Evolutionary conservation across 2,797 vertebrate species (phyloP).

Genomic region (Denticeps clupeoides): DNA sequence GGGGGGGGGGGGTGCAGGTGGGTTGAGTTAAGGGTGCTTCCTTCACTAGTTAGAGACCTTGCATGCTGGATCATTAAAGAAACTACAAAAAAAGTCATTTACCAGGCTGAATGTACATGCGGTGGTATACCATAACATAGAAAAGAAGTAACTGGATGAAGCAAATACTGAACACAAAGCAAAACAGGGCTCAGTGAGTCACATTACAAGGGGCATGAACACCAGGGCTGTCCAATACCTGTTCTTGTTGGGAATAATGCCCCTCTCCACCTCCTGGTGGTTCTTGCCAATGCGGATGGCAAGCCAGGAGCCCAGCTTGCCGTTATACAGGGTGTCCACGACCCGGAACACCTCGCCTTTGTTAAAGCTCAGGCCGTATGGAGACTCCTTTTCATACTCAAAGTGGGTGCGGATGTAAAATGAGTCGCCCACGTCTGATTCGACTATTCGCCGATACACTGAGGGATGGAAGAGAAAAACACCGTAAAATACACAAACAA

Average conservation of each 20-base stretch:
- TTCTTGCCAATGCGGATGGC: conserved; percentile 67
- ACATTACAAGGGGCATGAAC: conserved; percentile 1
- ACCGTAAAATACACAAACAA: too few species aligned
- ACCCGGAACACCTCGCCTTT: conserved; percentile 95
- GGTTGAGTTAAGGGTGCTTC: too few species aligned
- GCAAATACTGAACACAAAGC: too few species aligned
- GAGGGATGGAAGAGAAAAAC: too few species aligned
- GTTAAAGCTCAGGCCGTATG: conserved; percentile 91
- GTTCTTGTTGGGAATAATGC: conserved; percentile 73
- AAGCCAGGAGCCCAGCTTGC: conserved; percentile 81
- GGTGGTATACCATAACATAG: too few species aligned
- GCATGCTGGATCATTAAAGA: too few species aligned
- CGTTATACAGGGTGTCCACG: conserved; percentile 91
- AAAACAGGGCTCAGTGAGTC: too few species aligned
- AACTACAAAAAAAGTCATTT: too few species aligned
- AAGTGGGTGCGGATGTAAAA: conserved; percentile 97
- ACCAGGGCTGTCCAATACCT: conserved; percentile 62
- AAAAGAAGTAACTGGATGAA: too few species aligned
- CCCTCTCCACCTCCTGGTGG: conserved; percentile 58
- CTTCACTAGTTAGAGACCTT: too few species aligned
- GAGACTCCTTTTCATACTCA: conserved; percentile 95
- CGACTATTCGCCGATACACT: conserved; percentile 96
- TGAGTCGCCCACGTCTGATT: conserved; percentile 94
- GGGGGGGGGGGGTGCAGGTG: too few species aligned
- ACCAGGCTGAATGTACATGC: too few species aligned